Base-by-base conservation (phyloP, 2,888 invertebrate species). In the Coelinius sp. region DNA sequence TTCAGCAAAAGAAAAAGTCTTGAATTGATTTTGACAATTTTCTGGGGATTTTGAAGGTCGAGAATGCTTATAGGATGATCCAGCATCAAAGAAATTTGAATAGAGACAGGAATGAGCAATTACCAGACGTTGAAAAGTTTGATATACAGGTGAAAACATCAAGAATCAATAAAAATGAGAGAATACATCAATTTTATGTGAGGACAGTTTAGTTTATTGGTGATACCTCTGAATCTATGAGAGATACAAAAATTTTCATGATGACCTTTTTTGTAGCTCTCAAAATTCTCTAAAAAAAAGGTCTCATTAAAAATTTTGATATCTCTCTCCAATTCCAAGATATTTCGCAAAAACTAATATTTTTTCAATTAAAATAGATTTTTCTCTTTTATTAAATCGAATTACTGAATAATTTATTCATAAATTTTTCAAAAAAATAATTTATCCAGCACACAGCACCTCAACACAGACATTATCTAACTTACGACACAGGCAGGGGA, bases 371-470 rank as follows among this genome's bases (percentile, higher is more conserved):
- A 35, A 1, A 6, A 22, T 31, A 24, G 67, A 70, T 70, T 64
- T 64, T 77, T 78, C 83, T 62, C 88, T n/a, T n/a, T n/a, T n/a
- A n/a, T n/a, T n/a, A n/a, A n/a, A n/a, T n/a, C n/a, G n/a, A n/a
- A n/a, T n/a, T n/a, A n/a, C n/a, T n/a, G n/a, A n/a, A n/a, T n/a
- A n/a, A n/a, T n/a, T n/a, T n/a, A n/a, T n/a, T n/a, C n/a, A n/a
- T n/a, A n/a, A n/a, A n/a, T n/a, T n/a, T n/a, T n/a, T n/a, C n/a
- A n/a, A n/a, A n/a, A n/a, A n/a, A n/a, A n/a, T n/a, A n/a, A n/a
- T n/a, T n/a, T n/a, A n/a, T n/a, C n/a, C n/a, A 94, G 91, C 95
- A 97, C 81, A 95, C 94, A 69, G 95, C 94, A 12, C 96, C 97
- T 0, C 97, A 97, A 86, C 97, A 97, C 85, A 90, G 95, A 22